Evolutionary conservation across 2,888 invertebrate genomes (phyloP), one percentile per base, ranked within the genome.

Genomic region (Perizoma flavofasciatum): DNA sequence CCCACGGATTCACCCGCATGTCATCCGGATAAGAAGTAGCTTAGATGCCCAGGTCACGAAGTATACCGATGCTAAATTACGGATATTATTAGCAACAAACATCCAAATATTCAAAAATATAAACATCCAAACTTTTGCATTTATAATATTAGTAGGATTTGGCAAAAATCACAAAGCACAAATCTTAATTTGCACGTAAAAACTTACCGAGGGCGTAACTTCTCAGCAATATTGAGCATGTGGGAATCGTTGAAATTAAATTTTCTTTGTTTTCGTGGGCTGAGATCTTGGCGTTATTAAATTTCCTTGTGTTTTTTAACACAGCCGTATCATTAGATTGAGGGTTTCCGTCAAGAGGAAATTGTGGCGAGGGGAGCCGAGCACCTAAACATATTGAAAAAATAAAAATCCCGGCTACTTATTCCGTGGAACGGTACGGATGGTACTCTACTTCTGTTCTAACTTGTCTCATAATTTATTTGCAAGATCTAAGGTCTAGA

Each of bases 291-390:
- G 82, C 88, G 90, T 92, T 92, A 92, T 92, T 92, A 92, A 92
- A 92, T 92, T 92, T 92, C 89, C 92, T 90, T 90, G 91, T 92
- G 91, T 92, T 92, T 92, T 92, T 92, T 92, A 92, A 92, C 92
- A 88, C 89, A 89, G 89, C 88, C 89, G 89, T 92, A 92, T 92
- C 92, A 92, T 92, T 92, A 92, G 92, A 92, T 92, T 90, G 92
- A 91, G 92, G 90, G 91, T 83, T 92, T 89, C 92, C 90, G 90
- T 90, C 90, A 89, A 89, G 89, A 92, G 90, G 90, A 91, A 92
- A 90, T 91, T 91, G 91, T 88, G 90, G 89, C 85, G 87, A 89
- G 88, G 89, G 90, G 88, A 86, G 82, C 79, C 57, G 82, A 79
- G 74, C 88, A 85, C 88, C 89, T 88, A 89, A 90, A 89, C 89